Base-by-base conservation (phyloP, 1,140 invertebrate species). In the Rhopalosiphum padi region DNA sequence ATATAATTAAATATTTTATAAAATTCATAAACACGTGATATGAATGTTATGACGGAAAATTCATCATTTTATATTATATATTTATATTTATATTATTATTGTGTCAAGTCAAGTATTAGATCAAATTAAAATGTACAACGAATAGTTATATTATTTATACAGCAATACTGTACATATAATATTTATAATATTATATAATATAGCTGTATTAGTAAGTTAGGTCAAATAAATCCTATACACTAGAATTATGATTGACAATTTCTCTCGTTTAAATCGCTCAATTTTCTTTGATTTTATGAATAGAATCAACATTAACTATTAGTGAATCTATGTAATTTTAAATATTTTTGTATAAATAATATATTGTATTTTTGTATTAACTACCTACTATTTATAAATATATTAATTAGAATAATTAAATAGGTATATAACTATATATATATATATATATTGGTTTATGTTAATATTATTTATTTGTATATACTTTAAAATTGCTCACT, bases 401-500 rank as follows among this genome's bases (percentile, higher is more conserved):
- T 30, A 90, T n/a, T 43, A n/a, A 68, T 90, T 90, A 90, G 21
- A 46, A 11, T 90, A 43, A 37, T 43, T 60, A 1, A 43, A 60
- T 90, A 68, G 15, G 60, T n/a, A 41, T 43, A 60, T 41, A 60
- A 30, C 11, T 46, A 46, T 46, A 1, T 46, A 46, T 60, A 60
- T 18, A 60, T 18, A 43, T 89, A 89, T 53, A 11, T 60, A 41
- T 55, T 55, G 2, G 35, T 60, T 41, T 43, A 41, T 60, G 37
- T 90, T 60, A 90, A 90, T 60, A 60, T 90, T 90, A 90, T 90
- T 60, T 90, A 37, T 60, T 41, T 90, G 89, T 90, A 90, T 68
- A 68, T 90, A 68, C 43, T 90, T 90, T 90, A 41, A 90, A 46
- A 90, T 90, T 90, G 89, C 89, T 90, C 89, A 90, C 55, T 68